Percentiles rank a stretch among this genome's conserved stretches.
Evolutionary conservation across 2,888 invertebrate species (phyloP).

Genomic region (Strigamia maritima): DNA sequence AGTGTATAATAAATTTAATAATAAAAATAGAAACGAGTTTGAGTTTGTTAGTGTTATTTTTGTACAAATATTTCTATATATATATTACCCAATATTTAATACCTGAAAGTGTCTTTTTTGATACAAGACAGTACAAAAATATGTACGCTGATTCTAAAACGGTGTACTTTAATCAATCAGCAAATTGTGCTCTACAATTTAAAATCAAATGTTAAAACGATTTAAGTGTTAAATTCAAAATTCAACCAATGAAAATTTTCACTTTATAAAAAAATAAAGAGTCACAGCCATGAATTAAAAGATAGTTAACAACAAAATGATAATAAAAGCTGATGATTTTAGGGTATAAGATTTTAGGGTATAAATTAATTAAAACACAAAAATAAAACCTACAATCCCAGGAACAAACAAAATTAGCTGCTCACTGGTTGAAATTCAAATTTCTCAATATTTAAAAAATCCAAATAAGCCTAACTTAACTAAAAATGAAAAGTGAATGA

Average conservation of each 20-base stretch:
- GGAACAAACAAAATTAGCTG: neutral
- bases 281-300: conserved; percentile 22
- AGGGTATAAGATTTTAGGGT: too few relatives aligned
- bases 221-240: neutral
- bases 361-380: neutral
- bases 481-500: neutral
- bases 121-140: conserved; percentile 21
- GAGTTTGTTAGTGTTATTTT: neutral
- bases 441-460: neutral
- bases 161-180: too few relatives aligned
- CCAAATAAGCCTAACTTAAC: neutral
- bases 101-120: neutral
- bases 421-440: neutral
- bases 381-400: neutral
- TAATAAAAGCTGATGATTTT: neutral
- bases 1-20: neutral
- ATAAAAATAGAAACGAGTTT: conserved; percentile 18
- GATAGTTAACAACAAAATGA: neutral
- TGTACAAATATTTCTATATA: conserved; percentile 18
- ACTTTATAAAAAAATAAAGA: neutral
- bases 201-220: neutral
- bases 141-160: neutral
- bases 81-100: conserved; percentile 12
- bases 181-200: neutral
- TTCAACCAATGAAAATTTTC: neutral